phyloP scores from a whole-genome alignment of 2,113 vertebrate genomes.

The Corythoichthys haematopterus region DNA sequence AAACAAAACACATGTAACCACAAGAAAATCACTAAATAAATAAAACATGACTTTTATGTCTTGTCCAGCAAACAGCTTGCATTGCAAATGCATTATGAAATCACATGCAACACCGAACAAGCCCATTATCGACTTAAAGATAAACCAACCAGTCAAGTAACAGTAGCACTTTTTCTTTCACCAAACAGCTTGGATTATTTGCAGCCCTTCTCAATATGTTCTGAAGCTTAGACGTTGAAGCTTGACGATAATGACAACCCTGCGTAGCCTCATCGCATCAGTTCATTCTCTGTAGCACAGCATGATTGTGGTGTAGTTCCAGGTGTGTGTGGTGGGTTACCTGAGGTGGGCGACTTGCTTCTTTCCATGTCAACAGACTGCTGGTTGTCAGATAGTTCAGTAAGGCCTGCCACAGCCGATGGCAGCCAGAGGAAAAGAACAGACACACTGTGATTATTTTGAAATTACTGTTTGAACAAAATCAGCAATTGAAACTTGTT shows the following conservation, averaged over 20 bases:
- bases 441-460: slow-evolving; percentile 22
- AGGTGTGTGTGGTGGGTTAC: slow-evolving; percentile 65
- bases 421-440: slow-evolving; percentile 27
- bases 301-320: slow-evolving; percentile 12
- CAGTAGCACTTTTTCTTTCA: not conserved
- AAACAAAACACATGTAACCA: not conserved
- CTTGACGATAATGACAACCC: slow-evolving; percentile 11
- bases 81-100: not conserved
- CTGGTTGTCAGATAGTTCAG: slow-evolving; percentile 92
- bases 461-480: not conserved
- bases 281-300: not conserved
- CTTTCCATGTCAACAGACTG: slow-evolving; percentile 89
- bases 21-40: not conserved
- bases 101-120: slow-evolving; percentile 2
- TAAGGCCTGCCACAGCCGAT: slow-evolving; percentile 78
- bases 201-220: not conserved
- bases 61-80: not conserved
- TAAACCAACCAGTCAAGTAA: not conserved
- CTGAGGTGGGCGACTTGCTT: slow-evolving; percentile 97
- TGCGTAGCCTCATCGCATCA: slow-evolving; percentile 17
- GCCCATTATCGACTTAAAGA: not conserved
- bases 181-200: not conserved
- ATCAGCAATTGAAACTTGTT: slow-evolving; percentile 15
- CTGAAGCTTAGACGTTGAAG: not conserved
- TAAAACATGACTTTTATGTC: not conserved